Evolutionary conservation across 2,888 invertebrate genomes (phyloP).

Genomic region (Gasteruption jaculator): DNA sequence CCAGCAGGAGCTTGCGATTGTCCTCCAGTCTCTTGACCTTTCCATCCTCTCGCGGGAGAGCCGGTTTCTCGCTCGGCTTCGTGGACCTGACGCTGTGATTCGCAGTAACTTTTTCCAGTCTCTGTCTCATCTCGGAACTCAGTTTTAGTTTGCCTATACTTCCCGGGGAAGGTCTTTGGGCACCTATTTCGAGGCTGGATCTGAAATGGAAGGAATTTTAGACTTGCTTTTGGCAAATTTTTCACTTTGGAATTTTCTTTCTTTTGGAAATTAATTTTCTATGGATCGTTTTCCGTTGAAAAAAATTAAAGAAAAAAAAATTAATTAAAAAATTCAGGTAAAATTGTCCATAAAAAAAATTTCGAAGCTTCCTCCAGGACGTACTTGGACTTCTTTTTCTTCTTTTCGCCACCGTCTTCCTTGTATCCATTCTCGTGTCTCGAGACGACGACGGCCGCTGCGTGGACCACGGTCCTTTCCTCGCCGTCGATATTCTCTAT

Average conservation of each 20-base stretch:
- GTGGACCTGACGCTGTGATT: slow-evolving; percentile 81
- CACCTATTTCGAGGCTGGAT: slow-evolving; percentile 74
- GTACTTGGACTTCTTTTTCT: slow-evolving; percentile 47
- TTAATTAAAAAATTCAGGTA: slow-evolving; percentile 2
- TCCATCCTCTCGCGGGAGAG: slow-evolving; percentile 57
- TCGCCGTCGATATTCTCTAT: slow-evolving; percentile 56
- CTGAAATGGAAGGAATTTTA: slow-evolving; percentile 25
- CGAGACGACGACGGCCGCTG: slow-evolving; percentile 23
- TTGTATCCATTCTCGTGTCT: slow-evolving; percentile 44
- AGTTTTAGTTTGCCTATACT: slow-evolving; percentile 87
- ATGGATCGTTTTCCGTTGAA: background rate
- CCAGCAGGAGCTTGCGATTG: slow-evolving; percentile 77
- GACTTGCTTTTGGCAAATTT: background rate
- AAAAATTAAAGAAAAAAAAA: background rate
- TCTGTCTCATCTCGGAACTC: slow-evolving; percentile 87
- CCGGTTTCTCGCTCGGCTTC: slow-evolving; percentile 67
- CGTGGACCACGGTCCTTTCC: slow-evolving; percentile 33
- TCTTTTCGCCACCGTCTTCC: slow-evolving; percentile 44
- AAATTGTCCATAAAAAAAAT: background rate
- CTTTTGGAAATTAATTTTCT: background rate
- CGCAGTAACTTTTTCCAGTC: slow-evolving; percentile 83
- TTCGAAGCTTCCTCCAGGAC: slow-evolving; percentile 12
- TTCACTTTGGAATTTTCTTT: background rate
- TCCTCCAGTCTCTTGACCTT: slow-evolving; percentile 80
- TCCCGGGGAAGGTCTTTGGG: slow-evolving; percentile 76